These are phyloP conservation scores for Heliconius hortense DNA, from an alignment of 2,888 invertebrate species.

Conservation along the genomic window DNA sequence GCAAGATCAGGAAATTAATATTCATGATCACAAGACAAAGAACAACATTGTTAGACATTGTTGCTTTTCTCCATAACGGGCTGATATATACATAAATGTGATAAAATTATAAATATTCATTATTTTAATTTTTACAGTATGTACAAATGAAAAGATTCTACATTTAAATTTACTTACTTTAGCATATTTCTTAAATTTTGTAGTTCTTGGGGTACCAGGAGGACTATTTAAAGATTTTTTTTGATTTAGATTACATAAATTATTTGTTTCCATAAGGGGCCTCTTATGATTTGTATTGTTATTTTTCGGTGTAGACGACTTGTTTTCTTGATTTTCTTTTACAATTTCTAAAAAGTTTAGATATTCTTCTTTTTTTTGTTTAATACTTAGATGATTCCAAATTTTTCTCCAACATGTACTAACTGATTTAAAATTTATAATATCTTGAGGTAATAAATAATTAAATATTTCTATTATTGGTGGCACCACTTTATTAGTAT, in stretches of 20 bases:
- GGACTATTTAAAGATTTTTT: conserved; percentile 55
- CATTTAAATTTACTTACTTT: conserved; percentile 56
- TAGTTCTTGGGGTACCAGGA: conserved; percentile 69
- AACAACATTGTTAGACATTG: no score
- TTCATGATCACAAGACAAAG: no score
- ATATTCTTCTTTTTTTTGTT: conserved; percentile 58
- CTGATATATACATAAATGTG: no score
- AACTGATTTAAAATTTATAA: conserved; percentile 67
- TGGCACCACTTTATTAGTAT: conserved; percentile 55
- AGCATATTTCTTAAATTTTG: conserved; percentile 65
- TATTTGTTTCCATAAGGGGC: conserved; percentile 65
- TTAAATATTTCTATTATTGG: conserved; percentile 66
- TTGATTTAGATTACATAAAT: conserved; percentile 51
- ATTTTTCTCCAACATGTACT: conserved; percentile 65
- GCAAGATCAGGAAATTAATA: no score
- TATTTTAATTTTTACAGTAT: no score
- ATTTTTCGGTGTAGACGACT: conserved; percentile 50
- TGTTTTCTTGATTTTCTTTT: conserved; percentile 70
- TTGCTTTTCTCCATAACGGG: no score
- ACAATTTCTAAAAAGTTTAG: conserved; percentile 55
- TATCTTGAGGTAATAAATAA: conserved; percentile 67
- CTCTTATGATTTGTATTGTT: conserved; percentile 49
- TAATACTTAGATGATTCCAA: conserved; percentile 60
- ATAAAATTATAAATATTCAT: no score
- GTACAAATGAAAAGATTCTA: neutral